Conservation (phyloP, 2,797 vertebrate genomes). For the Podarcis lilfordi region DNA sequence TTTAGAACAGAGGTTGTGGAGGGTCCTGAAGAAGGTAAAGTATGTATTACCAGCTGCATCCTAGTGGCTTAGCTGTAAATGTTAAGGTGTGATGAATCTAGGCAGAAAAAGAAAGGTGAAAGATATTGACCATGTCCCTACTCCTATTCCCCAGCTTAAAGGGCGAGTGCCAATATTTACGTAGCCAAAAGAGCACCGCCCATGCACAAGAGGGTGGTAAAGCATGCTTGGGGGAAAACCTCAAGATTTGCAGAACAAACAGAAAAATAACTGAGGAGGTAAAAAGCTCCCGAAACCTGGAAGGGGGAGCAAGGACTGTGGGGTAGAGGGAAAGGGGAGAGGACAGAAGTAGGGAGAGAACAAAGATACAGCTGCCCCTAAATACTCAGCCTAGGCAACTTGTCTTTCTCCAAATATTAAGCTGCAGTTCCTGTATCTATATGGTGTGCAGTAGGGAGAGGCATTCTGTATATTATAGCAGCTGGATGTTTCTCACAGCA, state of each 20-base stretch:
- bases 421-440: too few species aligned
- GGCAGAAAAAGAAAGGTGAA: not conserved
- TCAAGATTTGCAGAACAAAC: not conserved
- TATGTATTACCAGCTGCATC: fast-evolving
- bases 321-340: not conserved
- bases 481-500: not conserved
- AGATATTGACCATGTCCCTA: not conserved
- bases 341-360: not conserved
- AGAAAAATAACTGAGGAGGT: not conserved
- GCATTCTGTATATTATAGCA: not conserved
- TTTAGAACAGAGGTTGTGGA: not conserved
- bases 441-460: not conserved
- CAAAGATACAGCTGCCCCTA: not conserved
- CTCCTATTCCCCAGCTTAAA: not conserved
- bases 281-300: not conserved
- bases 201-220: not conserved
- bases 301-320: not conserved
- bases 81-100: not conserved
- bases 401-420: not conserved
- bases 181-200: not conserved
- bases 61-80: not conserved
- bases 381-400: not conserved
- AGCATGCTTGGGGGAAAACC: not conserved
- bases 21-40: not conserved
- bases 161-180: not conserved